Conservation (phyloP, 2,888 invertebrate genomes). For the Polyommatus icarus region DNA sequence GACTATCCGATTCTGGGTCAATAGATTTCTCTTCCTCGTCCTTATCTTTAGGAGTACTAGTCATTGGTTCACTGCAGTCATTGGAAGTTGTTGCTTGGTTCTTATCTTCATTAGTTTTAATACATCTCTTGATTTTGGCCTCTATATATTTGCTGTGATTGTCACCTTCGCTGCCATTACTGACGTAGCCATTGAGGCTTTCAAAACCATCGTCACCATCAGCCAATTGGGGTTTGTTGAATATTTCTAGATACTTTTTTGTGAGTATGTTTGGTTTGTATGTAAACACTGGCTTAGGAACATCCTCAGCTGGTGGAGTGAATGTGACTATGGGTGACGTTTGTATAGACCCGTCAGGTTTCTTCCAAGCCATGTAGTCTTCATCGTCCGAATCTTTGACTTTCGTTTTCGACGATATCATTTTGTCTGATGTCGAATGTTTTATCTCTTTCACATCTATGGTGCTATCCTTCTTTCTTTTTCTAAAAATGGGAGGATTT, state of each 20-base stretch:
- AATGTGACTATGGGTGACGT: constrained; percentile 68
- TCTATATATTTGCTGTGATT: constrained; percentile 49
- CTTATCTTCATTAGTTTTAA: constrained; percentile 32
- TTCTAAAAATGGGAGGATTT: constrained; percentile 52
- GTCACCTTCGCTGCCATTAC: constrained; percentile 82
- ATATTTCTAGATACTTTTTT: constrained; percentile 72
- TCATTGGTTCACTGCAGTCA: constrained; percentile 23
- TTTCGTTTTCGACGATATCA: constrained; percentile 58
- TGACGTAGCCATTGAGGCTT: constrained; percentile 90
- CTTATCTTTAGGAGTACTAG: constrained; percentile 35
- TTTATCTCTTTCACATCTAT: constrained; percentile 62
- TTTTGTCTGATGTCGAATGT: constrained; percentile 57
- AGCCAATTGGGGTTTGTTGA: constrained; percentile 64
- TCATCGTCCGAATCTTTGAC: constrained; percentile 75
- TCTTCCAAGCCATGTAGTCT: constrained; percentile 75
- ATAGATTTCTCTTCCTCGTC: constrained; percentile 66
- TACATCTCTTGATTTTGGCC: constrained; percentile 33
- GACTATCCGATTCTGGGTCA: constrained; percentile 64
- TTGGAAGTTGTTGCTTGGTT: constrained; percentile 33
- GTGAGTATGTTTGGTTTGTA: constrained; percentile 66
- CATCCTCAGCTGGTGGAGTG: constrained; percentile 67
- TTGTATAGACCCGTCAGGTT: constrained; percentile 54
- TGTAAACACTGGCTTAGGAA: constrained; percentile 56
- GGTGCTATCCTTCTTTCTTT: constrained; percentile 66
- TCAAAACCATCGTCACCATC: constrained; percentile 91